These are phyloP conservation scores for Poeciliopsis infans DNA, from an alignment of 2,797 vertebrate species.

Conservation along the genomic window DNA sequence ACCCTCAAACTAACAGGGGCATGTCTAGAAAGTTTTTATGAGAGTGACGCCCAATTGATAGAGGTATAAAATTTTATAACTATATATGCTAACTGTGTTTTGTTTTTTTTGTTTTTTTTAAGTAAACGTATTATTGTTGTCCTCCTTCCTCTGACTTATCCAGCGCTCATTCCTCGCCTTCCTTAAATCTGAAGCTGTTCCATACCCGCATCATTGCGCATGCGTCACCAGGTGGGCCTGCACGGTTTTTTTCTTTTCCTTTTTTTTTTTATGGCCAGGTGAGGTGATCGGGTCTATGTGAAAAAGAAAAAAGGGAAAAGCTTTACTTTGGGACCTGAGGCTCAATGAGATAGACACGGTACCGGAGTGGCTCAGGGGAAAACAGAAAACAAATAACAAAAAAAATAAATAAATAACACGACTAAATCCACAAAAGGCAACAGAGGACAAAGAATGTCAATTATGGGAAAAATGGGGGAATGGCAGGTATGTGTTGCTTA, in stretches of 20 bases:
- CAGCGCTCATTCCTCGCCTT: conserved; percentile 2
- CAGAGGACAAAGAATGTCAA: conserved; percentile 88
- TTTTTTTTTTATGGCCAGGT: conserved; percentile 90
- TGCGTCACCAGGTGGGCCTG: conserved; percentile 89
- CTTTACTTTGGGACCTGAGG: conserved; percentile 85
- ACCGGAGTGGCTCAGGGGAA: conserved; percentile 76
- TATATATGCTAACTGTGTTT: too few relatives aligned
- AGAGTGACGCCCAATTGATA: too few relatives aligned
- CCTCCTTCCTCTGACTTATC: not conserved
- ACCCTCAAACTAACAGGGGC: not conserved
- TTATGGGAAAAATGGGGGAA: conserved; percentile 95
- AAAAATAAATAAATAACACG: not conserved
- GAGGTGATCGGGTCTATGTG: conserved; percentile 89
- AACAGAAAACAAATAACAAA: not conserved
- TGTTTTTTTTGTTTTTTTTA: not conserved
- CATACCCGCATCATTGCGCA: conserved; percentile 88
- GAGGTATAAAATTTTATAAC: too few relatives aligned
- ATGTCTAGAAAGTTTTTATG: not conserved
- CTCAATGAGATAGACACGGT: conserved; percentile 81
- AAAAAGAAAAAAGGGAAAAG: conserved; percentile 80
- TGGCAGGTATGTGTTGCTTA: conserved; percentile 91
- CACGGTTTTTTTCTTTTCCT: conserved; percentile 65
- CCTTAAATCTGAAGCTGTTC: conserved; percentile 35
- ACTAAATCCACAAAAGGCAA: conserved; percentile 43
- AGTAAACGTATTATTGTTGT: not conserved